Percentiles rank a stretch among this genome's conserved stretches.
Evolutionary conservation across 2,888 invertebrate species (phyloP).

Genomic region (Oscheius sp.): DNA sequence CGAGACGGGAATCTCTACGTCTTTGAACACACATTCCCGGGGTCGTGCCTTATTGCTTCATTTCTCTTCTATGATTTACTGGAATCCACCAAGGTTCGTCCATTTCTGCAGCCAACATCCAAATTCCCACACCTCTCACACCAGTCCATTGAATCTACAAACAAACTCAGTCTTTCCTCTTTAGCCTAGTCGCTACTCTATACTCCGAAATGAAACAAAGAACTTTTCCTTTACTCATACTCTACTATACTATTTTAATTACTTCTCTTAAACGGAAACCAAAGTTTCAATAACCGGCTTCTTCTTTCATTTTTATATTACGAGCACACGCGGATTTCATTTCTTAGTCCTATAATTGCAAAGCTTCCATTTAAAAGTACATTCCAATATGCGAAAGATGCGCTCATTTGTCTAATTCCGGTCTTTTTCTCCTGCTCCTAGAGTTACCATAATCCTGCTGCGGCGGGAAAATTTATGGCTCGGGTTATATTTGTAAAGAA

Average conservation of each 20-base stretch:
- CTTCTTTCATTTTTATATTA: background rate
- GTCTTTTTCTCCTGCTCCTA: too few relatives aligned
- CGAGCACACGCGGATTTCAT: background rate
- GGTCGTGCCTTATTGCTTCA: too few relatives aligned
- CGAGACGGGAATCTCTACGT: too few relatives aligned
- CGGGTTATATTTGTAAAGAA: background rate
- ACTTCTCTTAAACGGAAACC: background rate
- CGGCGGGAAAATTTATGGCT: background rate
- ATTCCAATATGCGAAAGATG: conserved; percentile 5
- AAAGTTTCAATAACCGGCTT: conserved; percentile 10
- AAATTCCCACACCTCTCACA: conserved; percentile 8
- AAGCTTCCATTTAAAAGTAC: conserved; percentile 9
- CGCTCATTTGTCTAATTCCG: too few relatives aligned
- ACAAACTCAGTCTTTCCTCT: background rate
- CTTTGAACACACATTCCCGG: too few relatives aligned
- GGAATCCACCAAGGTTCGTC: too few relatives aligned
- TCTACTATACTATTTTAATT: background rate
- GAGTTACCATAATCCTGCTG: background rate
- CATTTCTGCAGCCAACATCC: background rate
- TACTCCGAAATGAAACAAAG: background rate
- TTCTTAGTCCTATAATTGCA: conserved; percentile 12
- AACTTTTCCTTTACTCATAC: background rate
- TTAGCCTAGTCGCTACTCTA: background rate
- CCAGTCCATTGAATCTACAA: conserved; percentile 3
- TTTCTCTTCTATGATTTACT: too few relatives aligned